Evolutionary conservation across 2,888 invertebrate genomes (phyloP), one percentile per base, ranked within the genome.

Genomic region (Lordiphosa fenestrarum): DNA sequence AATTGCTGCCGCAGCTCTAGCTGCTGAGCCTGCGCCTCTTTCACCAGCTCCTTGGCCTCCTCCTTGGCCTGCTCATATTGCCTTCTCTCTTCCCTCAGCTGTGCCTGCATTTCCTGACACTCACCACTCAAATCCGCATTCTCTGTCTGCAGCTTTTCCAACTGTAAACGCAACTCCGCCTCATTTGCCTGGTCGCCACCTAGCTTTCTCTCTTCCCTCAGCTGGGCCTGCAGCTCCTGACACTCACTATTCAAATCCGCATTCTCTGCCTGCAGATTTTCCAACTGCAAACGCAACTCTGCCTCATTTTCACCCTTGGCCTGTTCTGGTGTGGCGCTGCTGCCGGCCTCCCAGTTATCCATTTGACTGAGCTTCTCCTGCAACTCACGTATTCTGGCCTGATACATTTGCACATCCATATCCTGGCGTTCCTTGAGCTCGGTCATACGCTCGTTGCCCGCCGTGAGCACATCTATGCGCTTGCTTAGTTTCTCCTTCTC

Each of bases 391-490:
- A 93, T 94, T 84, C 94, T 92, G 57, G 92, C 92, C 84, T 94
- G 93, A 91, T 93, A 94, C 80, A 93, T 91, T 66, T 94, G 92
- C 15, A 95, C 90, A 85, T 95, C 95, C 84, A 92, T 92, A 73
- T 95, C 95, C 87, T 95, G 93, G 65, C 94, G 93, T 85, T 96
- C 95, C 88, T 96, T 96, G 89, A 94, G 92, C 84, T 96, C 95
- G 1, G 93, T 90, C 85, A 96, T 91, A 62, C 93, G 91, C 48
- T 96, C 95, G 86, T 95, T 95, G 1, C 95, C 94, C 30, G 93
- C 91, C 13, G 92, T 92, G 46, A 96, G 90, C 4, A 94, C 92
- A 80, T 96, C 95, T 51, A 95, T 91, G 86, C 93, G 92, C 84
- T 94, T 95, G 35, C 91, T 84, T 2, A 95, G 86, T 44, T 91